A percentile compares a stretch with the other conserved stretches of the same genome.
Conservation (phyloP, 1,140 invertebrate species). For the Diuraphis noxia region DNA sequence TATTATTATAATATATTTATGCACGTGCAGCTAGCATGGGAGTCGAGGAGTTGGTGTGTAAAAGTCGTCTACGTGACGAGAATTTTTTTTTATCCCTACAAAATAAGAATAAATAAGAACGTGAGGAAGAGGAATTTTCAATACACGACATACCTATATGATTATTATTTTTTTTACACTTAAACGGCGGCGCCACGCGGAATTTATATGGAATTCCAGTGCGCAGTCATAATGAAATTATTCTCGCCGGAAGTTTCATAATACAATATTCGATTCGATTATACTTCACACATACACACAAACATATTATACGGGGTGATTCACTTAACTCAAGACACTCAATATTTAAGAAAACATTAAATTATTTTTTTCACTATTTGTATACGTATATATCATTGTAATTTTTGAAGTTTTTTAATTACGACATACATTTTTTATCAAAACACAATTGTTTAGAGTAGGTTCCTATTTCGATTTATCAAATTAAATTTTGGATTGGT, state of each 20-base stretch:
- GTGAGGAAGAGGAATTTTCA: background rate
- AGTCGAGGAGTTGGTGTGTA: background rate
- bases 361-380: background rate
- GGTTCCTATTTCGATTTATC: background rate
- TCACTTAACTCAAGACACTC: background rate
- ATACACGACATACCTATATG: background rate
- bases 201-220: background rate
- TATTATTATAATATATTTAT: background rate
- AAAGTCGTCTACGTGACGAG: slow-evolving; percentile 5
- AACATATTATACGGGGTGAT: background rate
- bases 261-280: background rate
- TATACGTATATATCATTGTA: too few relatives aligned
- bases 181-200: background rate
- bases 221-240: background rate
- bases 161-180: background rate
- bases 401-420: background rate
- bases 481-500: background rate
- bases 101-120: too few relatives aligned
- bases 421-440: background rate
- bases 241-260: background rate
- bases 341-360: background rate
- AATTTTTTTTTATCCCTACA: background rate
- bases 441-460: background rate
- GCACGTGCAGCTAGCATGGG: background rate
- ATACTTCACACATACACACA: background rate